Evolutionary conservation across 1,140 invertebrate species (phyloP), one percentile per base, ranked within the genome.

Genomic region (Marisa cornuarietis): DNA sequence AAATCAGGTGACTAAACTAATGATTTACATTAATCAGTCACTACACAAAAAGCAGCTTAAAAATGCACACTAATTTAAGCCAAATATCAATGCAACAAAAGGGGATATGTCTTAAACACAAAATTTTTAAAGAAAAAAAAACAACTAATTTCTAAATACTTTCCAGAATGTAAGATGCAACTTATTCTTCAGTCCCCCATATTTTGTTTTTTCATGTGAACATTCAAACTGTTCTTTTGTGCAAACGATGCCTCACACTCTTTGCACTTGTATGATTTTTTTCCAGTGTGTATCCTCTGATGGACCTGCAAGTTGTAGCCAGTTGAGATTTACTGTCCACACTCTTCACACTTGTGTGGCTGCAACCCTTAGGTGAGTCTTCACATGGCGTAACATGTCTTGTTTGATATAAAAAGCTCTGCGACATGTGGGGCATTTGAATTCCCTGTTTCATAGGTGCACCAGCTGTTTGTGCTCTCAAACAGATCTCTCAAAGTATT

Each of bases 211-310:
- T 42, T 42, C 31, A 42, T 42, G 31, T 76, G 74, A 11, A 76
- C 26, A 63, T 76, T 66, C 74, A 76, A 42, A 66, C 74, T 76
- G 24, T 76, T 66, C 42, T 76, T 76, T 42, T 66, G 58, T 8
- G 63, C 63, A 65, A 76, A 76, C 20, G 54, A 14, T 42, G 74
- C 58, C 16, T 62, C 42, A 49, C 74, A 76, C 9, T 31, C 22
- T 20, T 8, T 20, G 79, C 91, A 92, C 74, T 86, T 85, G 68
- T 87, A 90, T 66, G 84, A 87, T 54, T 81, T 82, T 69, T 89
- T 87, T 10, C 88, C 90, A 22, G 84, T 87, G 79, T 92, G 91
- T 31, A 86, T 82, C 51, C 85, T 58, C 81, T 82, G 83, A 79
- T 92, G 91, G 0, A 77, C 72, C 52, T 52, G 65, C n/a, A 80